phyloP scores from a whole-genome alignment of 2,113 vertebrate species.

The Bombycilla garrulus region DNA sequence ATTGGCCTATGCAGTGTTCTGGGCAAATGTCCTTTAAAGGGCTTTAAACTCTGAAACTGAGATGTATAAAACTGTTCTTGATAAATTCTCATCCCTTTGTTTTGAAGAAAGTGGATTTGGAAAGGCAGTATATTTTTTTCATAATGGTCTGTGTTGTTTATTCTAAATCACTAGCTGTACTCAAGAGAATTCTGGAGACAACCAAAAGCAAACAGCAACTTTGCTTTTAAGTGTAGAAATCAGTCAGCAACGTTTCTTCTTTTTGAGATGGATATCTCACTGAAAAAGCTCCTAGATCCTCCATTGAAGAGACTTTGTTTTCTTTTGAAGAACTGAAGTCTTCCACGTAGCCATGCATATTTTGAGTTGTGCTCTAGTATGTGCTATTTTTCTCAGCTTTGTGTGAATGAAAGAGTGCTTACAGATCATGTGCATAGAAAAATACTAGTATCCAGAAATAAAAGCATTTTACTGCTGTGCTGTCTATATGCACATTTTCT shows the following conservation, averaged over 20 bases:
- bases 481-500: not conserved
- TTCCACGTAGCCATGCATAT: not conserved
- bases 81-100: not conserved
- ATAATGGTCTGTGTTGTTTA: not conserved
- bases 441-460: not conserved
- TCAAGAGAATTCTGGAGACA: not conserved
- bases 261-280: not conserved
- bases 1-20: not conserved
- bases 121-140: not conserved
- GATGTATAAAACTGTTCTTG: not conserved
- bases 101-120: not conserved
- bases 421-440: not conserved
- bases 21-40: not conserved
- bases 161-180: not conserved
- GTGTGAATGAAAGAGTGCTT: not conserved
- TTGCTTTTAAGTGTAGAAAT: not conserved
- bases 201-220: not conserved
- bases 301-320: not conserved
- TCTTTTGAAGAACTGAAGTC: not conserved
- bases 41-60: not conserved
- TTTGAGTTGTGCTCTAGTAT: not conserved
- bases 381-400: not conserved
- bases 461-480: not conserved
- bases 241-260: not conserved
- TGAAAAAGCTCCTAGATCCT: not conserved